phyloP scores from a whole-genome alignment of 2,797 vertebrate genomes.

The Spatula versicolor region DNA sequence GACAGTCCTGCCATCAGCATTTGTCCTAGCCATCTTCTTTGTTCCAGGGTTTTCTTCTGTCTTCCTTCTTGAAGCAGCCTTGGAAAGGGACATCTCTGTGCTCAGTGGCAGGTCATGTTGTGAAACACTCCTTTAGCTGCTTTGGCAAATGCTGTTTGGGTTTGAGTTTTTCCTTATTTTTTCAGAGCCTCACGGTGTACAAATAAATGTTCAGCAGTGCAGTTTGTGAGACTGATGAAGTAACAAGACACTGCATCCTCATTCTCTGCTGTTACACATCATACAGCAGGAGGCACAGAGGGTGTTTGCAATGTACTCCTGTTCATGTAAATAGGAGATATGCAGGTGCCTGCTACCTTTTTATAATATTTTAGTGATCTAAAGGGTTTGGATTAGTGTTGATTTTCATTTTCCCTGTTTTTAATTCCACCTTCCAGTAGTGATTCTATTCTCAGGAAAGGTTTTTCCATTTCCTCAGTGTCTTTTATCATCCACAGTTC shows the following conservation, averaged over 20 bases:
- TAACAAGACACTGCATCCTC: neutral
- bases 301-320: neutral
- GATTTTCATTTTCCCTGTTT: neutral
- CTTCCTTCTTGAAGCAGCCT: neutral
- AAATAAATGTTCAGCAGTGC: neutral
- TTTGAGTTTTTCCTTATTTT: neutral
- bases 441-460: neutral
- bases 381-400: neutral
- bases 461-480: neutral
- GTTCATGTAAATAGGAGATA: neutral
- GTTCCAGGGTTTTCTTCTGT: neutral
- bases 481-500: neutral
- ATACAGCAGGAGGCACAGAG: neutral
- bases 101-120: neutral
- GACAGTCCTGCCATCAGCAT: neutral
- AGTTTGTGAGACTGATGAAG: neutral
- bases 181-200: accelerated
- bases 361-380: neutral
- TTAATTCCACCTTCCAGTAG: neutral
- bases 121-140: neutral
- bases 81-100: neutral
- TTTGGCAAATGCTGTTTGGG: neutral
- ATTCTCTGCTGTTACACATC: neutral
- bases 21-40: neutral
- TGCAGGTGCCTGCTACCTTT: neutral